Evolutionary conservation across 2,113 vertebrate species (phyloP).

Genomic region (Archilochus colubris): DNA sequence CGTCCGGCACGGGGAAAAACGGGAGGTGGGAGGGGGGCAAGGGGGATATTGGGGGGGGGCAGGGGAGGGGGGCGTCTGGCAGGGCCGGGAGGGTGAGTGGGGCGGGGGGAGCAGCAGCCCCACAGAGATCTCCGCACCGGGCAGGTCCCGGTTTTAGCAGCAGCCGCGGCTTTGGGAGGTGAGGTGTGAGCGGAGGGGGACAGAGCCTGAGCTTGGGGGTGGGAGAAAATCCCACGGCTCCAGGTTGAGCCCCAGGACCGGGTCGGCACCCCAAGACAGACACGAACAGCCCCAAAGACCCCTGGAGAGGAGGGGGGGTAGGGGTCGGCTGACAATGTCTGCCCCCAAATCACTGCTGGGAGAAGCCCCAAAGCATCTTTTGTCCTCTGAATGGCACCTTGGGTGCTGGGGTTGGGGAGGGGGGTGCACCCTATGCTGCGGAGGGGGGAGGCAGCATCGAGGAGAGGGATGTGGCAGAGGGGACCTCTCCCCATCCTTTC

Average conservation of each 20-base stretch:
- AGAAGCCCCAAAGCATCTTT: background rate
- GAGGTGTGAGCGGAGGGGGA: background rate
- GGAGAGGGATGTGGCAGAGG: rapidly evolving
- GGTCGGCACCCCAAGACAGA: background rate
- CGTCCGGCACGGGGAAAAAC: background rate
- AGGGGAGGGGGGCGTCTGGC: background rate
- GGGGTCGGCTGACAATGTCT: background rate
- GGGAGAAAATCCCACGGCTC: background rate
- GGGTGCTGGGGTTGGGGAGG: background rate
- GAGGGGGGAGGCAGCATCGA: background rate
- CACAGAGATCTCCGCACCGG: too few relatives aligned
- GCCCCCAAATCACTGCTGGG: background rate
- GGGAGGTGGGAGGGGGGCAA: too few relatives aligned
- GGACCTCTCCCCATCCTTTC: background rate
- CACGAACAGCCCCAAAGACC: rapidly evolving
- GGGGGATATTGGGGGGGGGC: too few relatives aligned
- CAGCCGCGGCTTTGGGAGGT: background rate
- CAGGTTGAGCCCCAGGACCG: background rate
- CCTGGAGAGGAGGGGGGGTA: too few relatives aligned
- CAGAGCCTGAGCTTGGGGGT: background rate
- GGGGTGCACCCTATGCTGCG: background rate
- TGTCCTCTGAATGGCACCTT: background rate
- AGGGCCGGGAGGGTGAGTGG: too few relatives aligned
- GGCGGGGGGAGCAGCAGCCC: background rate
- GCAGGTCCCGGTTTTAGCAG: background rate